phyloP scores from a whole-genome alignment of 2,113 vertebrate genomes.

The Amphiprion ocellaris region DNA sequence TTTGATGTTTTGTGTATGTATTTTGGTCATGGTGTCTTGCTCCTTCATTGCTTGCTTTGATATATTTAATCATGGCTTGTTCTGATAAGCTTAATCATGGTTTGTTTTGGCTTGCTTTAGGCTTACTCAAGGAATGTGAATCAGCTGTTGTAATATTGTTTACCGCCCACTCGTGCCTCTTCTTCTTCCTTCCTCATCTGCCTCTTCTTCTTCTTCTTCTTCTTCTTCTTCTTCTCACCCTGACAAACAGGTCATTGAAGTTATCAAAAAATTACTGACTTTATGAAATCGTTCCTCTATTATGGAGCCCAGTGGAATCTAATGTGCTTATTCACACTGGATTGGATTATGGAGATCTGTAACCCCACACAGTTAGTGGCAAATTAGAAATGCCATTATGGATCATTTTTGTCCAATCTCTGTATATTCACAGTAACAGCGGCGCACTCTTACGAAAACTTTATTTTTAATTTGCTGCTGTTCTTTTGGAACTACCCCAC shows the following conservation, averaged over 20 bases:
- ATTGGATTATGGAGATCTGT: background rate
- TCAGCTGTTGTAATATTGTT: constrained; percentile 54
- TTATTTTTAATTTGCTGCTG: background rate
- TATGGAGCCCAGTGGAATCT: background rate
- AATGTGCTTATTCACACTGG: background rate
- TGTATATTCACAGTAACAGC: background rate
- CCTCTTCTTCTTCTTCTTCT: no score
- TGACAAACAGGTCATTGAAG: background rate
- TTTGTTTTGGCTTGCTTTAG: constrained; percentile 57
- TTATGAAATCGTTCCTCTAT: background rate
- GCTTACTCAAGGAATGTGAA: constrained; percentile 50
- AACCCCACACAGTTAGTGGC: background rate
- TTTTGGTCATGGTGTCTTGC: constrained; percentile 52
- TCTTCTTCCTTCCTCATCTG: background rate
- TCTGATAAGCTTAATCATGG: constrained; percentile 59
- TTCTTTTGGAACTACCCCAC: background rate
- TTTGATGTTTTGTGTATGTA: constrained; percentile 58
- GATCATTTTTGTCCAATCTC: background rate
- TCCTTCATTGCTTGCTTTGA: constrained; percentile 60
- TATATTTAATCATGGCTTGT: constrained; percentile 61
- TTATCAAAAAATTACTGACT: background rate
- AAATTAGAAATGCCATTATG: background rate
- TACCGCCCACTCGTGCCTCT: constrained; percentile 4
- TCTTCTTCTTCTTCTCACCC: background rate
- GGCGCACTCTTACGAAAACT: background rate